Percentiles rank a stretch among this genome's conserved stretches.
phyloP scores from a whole-genome alignment of 2,113 vertebrate species.

The Sapayoa aenigma region DNA sequence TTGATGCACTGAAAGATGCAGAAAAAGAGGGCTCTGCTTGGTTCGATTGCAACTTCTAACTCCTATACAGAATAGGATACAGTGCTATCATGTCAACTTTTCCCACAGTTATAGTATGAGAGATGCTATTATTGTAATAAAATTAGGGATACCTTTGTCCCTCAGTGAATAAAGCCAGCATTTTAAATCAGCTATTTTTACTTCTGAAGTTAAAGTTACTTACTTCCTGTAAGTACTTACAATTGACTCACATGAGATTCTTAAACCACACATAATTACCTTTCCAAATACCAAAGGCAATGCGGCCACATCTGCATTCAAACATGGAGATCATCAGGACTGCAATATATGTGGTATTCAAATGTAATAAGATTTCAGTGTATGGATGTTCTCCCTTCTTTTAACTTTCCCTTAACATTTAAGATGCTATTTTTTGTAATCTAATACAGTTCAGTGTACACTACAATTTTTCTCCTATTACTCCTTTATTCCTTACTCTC shows the following conservation, averaged over 20 bases:
- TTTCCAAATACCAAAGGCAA: neutral
- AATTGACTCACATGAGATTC: neutral
- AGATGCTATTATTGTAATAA: neutral
- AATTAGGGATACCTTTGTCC: neutral
- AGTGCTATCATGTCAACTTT: neutral
- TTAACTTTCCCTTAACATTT: neutral
- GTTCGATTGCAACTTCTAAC: neutral
- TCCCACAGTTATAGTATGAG: neutral
- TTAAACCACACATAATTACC: neutral
- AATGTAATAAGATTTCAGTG: neutral
- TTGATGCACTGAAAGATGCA: neutral
- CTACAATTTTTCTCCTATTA: neutral
- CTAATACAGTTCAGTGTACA: neutral
- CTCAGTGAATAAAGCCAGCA: neutral
- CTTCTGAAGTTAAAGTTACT: neutral
- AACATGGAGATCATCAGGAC: neutral
- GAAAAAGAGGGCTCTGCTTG: neutral
- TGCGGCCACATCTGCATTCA: neutral
- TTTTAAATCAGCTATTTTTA: neutral
- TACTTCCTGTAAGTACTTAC: neutral
- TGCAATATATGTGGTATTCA: neutral
- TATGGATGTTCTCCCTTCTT: neutral
- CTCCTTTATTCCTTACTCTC: neutral
- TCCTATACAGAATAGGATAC: neutral
- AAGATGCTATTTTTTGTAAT: neutral